Conservation (phyloP, 2,113 vertebrate species). For the Brevimyrus niger region DNA sequence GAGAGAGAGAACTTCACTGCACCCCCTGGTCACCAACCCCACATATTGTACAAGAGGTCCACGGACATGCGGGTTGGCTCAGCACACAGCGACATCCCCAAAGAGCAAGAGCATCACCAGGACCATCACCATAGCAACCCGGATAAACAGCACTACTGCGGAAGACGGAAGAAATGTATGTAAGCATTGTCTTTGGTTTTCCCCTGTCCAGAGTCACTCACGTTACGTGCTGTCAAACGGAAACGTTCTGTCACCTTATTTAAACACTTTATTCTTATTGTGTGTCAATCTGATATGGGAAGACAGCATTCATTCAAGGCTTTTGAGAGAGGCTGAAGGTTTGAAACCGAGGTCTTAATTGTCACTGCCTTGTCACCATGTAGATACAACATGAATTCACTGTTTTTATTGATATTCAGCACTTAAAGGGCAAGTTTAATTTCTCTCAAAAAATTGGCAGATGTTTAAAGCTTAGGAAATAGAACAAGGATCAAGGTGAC, state of each 20-base stretch:
- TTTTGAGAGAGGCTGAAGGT: neutral
- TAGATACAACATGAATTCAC: conserved; percentile 11
- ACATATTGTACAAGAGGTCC: conserved; percentile 73
- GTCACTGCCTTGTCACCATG: neutral
- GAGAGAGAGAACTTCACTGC: conserved; percentile 46
- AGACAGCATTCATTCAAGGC: neutral
- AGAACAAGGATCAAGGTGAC: neutral
- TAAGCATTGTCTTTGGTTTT: conserved; percentile 55
- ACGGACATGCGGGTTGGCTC: neutral
- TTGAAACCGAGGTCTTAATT: neutral
- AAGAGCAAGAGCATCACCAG: conserved; percentile 18
- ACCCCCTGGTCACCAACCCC: conserved; percentile 54
- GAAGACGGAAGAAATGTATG: conserved; percentile 90
- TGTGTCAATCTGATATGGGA: neutral
- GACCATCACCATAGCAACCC: conserved; percentile 37
- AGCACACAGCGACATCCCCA: neutral
- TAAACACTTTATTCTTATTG: neutral
- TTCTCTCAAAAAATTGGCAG: neutral
- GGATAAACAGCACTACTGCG: conserved; percentile 75
- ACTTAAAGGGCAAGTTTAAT: neutral
- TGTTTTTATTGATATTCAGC: neutral
- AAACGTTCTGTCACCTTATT: neutral
- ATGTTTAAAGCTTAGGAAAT: neutral
- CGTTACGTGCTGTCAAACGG: neutral
- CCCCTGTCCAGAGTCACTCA: neutral